Conservation (phyloP, 1,140 invertebrate genomes). For the Drosophila lacteicornis region DNA sequence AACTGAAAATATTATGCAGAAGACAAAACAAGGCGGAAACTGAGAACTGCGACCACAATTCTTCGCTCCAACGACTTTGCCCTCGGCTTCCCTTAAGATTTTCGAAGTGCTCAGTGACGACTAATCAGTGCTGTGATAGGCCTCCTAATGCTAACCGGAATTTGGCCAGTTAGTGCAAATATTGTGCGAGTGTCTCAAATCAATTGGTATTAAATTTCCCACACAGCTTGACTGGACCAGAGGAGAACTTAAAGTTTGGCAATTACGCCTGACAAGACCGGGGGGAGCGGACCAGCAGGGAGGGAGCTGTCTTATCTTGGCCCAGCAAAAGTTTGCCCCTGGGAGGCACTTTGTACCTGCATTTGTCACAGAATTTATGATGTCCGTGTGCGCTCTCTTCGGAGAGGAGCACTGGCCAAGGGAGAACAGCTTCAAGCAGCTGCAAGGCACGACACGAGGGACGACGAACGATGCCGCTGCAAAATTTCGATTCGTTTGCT, state of each 20-base stretch:
- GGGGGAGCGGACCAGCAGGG: neutral
- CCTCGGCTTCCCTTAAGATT: neutral
- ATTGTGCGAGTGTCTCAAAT: constrained; percentile 58
- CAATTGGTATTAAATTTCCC: constrained; percentile 72
- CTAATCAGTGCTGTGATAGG: constrained; percentile 62
- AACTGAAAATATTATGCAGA: constrained; percentile 78
- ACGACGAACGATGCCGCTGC: constrained; percentile 49
- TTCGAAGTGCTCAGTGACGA: constrained; percentile 34
- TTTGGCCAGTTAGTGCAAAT: constrained; percentile 72
- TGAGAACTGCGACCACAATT: constrained; percentile 52
- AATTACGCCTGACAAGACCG: constrained; percentile 52
- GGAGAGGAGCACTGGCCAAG: neutral
- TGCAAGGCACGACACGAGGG: constrained; percentile 4
- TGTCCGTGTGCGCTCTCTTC: constrained; percentile 32
- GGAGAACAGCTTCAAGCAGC: neutral
- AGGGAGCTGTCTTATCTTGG: constrained; percentile 27
- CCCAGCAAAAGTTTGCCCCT: constrained; percentile 66
- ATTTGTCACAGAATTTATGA: constrained; percentile 81
- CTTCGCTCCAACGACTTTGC: constrained; percentile 30
- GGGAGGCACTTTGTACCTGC: constrained; percentile 71
- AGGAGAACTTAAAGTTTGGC: constrained; percentile 56
- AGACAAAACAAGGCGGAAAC: constrained; percentile 62
- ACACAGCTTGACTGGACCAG: constrained; percentile 5
- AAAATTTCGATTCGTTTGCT: constrained; percentile 65
- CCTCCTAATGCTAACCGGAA: constrained; percentile 7